Evolutionary conservation across 2,888 invertebrate species (phyloP).

Genomic region (Lasius platythorax): DNA sequence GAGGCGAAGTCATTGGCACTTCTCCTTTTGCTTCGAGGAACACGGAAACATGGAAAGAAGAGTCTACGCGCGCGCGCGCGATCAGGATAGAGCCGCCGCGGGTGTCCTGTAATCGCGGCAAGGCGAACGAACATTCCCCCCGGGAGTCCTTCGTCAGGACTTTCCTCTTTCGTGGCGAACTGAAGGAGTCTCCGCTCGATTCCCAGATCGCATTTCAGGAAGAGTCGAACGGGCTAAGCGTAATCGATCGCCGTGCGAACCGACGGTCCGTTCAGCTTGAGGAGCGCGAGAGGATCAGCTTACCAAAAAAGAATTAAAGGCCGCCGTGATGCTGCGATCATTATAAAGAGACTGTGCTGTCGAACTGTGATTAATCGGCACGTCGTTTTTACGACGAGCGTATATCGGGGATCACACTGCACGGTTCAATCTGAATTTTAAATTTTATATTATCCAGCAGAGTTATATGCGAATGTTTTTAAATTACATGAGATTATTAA

Average conservation of each 20-base stretch:
- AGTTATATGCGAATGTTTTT: not conserved
- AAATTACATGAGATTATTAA: slow-evolving; percentile 4
- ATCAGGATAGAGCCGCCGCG: slow-evolving; percentile 24
- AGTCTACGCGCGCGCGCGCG: slow-evolving; percentile 27
- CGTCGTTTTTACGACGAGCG: not conserved
- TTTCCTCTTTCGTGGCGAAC: slow-evolving; percentile 76
- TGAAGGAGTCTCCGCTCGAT: slow-evolving; percentile 73
- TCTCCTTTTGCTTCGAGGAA: slow-evolving; percentile 30
- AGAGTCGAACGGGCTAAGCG: slow-evolving; percentile 76
- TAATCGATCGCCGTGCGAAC: slow-evolving; percentile 78
- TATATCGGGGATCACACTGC: not conserved
- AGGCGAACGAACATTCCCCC: slow-evolving; percentile 80
- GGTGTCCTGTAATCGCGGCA: slow-evolving; percentile 76
- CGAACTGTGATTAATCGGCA: slow-evolving; percentile 39
- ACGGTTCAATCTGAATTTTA: not conserved
- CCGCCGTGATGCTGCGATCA: slow-evolving; percentile 21
- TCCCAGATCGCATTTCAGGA: slow-evolving; percentile 79
- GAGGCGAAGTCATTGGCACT: slow-evolving; percentile 41
- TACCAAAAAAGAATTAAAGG: slow-evolving; percentile 64
- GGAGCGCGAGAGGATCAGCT: slow-evolving; percentile 47
- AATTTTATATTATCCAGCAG: slow-evolving; percentile 19
- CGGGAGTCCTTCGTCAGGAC: slow-evolving; percentile 82
- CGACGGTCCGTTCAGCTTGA: slow-evolving; percentile 64
- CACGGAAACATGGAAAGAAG: slow-evolving; percentile 41
- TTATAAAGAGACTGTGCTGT: slow-evolving; percentile 28